Evolutionary conservation across 92 coral and sea anemone genomes (phyloP).

Genomic region (Bergia puertoricense): DNA sequence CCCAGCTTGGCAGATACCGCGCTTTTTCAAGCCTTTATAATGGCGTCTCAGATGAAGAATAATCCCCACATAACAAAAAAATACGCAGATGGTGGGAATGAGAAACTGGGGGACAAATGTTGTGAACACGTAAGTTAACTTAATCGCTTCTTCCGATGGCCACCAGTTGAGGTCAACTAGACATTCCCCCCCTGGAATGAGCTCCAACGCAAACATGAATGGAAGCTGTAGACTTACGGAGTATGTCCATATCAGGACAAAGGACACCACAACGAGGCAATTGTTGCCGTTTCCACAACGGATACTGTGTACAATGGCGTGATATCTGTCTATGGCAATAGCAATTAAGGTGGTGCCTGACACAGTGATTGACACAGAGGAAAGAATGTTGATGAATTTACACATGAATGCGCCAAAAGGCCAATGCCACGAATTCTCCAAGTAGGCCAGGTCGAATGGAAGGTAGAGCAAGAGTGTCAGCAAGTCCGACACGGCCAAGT

Average conservation of each 20-base stretch:
- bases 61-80: slow-evolving; percentile 58
- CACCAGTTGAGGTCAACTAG: slow-evolving; percentile 67
- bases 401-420: slow-evolving; percentile 79
- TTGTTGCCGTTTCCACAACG: slow-evolving; percentile 47
- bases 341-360: slow-evolving; percentile 75
- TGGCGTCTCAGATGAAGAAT: slow-evolving; percentile 58
- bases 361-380: slow-evolving; percentile 70
- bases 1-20: slow-evolving; percentile 60
- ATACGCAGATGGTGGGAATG: slow-evolving; percentile 70
- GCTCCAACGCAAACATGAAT: slow-evolving; percentile 65
- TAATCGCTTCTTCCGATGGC: slow-evolving; percentile 49
- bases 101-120: slow-evolving; percentile 73
- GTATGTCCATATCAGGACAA: slow-evolving; percentile 64
- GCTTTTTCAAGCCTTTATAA: slow-evolving; percentile 59
- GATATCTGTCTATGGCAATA: slow-evolving; percentile 73
- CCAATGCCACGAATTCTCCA: slow-evolving; percentile 75
- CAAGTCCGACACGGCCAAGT: slow-evolving; percentile 78
- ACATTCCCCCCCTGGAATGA: slow-evolving; percentile 66
- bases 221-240: slow-evolving; percentile 72
- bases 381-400: slow-evolving; percentile 70
- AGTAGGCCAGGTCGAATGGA: slow-evolving; percentile 79
- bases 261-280: slow-evolving; percentile 52
- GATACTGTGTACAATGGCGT: slow-evolving; percentile 69
- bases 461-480: slow-evolving; percentile 68
- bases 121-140: slow-evolving; percentile 71